Percentiles rank a stretch among this genome's conserved stretches.
phyloP scores from a whole-genome alignment of 2,113 vertebrate genomes.

The Scomber scombrus region DNA sequence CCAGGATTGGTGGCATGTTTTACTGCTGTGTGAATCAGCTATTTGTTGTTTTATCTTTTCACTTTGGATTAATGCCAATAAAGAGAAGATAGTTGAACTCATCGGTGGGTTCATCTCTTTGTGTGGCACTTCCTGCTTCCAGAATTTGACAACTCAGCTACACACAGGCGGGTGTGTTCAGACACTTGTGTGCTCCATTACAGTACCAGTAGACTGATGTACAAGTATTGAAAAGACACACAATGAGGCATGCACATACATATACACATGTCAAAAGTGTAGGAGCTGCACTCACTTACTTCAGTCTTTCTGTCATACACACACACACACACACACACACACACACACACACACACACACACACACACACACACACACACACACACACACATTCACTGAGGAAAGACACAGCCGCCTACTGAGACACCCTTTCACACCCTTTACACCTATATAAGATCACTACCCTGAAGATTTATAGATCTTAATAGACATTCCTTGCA shows the following conservation, averaged over 20 bases:
- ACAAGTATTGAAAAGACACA: slow-evolving; percentile 34
- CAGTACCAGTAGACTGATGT: slow-evolving; percentile 18
- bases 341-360: no score
- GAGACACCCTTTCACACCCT: slow-evolving; percentile 68
- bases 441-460: slow-evolving; percentile 65
- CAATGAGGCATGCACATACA: slow-evolving; percentile 6
- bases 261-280: slow-evolving; percentile 36
- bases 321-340: not conserved
- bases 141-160: slow-evolving; percentile 24
- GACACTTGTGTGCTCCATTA: not conserved
- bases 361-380: not conserved
- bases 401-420: slow-evolving; percentile 41
- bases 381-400: slow-evolving; percentile 23
- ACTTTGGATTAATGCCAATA: slow-evolving; percentile 51
- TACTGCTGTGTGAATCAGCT: slow-evolving; percentile 58
- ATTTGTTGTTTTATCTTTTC: slow-evolving; percentile 71
- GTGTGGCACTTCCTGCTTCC: slow-evolving; percentile 37
- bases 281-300: slow-evolving; percentile 31
- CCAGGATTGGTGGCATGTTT: slow-evolving; percentile 37
- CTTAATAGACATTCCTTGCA: slow-evolving; percentile 79
- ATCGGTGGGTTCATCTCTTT: slow-evolving; percentile 35
- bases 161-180: slow-evolving; percentile 13
- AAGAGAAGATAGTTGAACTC: slow-evolving; percentile 59
- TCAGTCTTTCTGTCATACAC: slow-evolving; percentile 17
- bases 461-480: slow-evolving; percentile 79